Base-by-base conservation (phyloP, 2,113 vertebrate species). In the Phalacrocorax carbo region DNA sequence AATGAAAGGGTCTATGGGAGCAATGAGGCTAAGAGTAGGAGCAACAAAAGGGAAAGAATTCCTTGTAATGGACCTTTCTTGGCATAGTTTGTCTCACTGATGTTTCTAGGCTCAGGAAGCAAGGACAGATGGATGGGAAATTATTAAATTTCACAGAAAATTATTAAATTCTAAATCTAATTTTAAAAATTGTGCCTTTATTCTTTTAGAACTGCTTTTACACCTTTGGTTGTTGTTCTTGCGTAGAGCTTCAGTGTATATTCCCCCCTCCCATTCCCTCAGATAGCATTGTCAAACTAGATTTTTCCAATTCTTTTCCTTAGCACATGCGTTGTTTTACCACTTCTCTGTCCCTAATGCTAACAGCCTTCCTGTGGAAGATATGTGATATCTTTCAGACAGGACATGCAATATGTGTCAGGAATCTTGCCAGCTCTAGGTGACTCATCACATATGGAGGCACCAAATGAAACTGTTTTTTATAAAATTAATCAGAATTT, bases 391-490 rank as follows among this genome's bases (percentile, higher is more conserved):
- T 73, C 40, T 92, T 93, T 80, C 79, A 93, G 72, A 88, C 55
- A 88, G 51, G 55, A 93, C 60, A 66, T 46, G 60, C 82, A 92
- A 94, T 94, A 90, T 55, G 57, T 49, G 32, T 51, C 51, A 97
- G 96, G 92, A 95, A 81, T 88, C 42, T 81, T 0, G 48, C 94
- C 94, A 95, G 68, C 82, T 86, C 75, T 80, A 90, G 79, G 71
- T 93, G 88, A 60, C 85, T 93, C 75, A 86, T 72, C 88, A 51
- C 94, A 96, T 95, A 96, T 94, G 94, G 96, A 75, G 23, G 79
- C 60, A 95, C 71, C 82, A 96, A 96, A 96, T 92, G 57, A 96
- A 94, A 94, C 87, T 75, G 49, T 52, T 94, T 92, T 91, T 97
- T 73, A 48, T 70, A 51, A 94, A 94, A 88, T 86, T 95, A 95